These are phyloP conservation scores for Phocoena phocoena DNA, from an alignment of 2,113 vertebrate genomes.

Conservation along the genomic window DNA sequence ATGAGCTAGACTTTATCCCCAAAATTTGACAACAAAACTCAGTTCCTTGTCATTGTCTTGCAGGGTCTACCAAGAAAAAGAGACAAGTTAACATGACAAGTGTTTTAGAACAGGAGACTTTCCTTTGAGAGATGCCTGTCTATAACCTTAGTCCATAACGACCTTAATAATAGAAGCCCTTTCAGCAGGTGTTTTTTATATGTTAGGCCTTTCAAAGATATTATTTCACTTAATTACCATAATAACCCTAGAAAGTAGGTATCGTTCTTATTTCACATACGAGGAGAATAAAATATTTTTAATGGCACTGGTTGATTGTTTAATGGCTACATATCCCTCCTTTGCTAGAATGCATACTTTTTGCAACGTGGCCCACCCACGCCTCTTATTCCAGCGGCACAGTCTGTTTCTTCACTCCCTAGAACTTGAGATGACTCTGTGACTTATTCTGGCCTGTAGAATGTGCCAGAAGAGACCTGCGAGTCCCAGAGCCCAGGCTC, in stretches of 20 bases:
- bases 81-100: neutral
- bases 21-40: neutral
- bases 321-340: too few relatives aligned
- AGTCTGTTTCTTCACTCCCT: neutral
- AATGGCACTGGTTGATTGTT: neutral
- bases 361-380: neutral
- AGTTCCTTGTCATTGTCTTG: neutral
- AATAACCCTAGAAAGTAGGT: neutral
- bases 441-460: neutral
- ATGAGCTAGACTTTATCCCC: neutral
- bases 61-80: neutral
- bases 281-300: neutral
- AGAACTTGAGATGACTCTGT: neutral
- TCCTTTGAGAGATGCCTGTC: neutral
- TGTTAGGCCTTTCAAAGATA: neutral
- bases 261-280: neutral
- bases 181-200: neutral
- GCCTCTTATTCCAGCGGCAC: neutral
- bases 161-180: neutral
- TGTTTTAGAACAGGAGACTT: neutral
- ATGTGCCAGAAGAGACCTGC: neutral
- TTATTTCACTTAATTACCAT: slow-evolving; percentile 11
- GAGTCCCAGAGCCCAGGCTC: neutral
- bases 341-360: neutral
- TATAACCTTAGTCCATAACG: neutral